Evolutionary conservation across 2,888 invertebrate genomes (phyloP).

Genomic region (Ophion obscuratus): DNA sequence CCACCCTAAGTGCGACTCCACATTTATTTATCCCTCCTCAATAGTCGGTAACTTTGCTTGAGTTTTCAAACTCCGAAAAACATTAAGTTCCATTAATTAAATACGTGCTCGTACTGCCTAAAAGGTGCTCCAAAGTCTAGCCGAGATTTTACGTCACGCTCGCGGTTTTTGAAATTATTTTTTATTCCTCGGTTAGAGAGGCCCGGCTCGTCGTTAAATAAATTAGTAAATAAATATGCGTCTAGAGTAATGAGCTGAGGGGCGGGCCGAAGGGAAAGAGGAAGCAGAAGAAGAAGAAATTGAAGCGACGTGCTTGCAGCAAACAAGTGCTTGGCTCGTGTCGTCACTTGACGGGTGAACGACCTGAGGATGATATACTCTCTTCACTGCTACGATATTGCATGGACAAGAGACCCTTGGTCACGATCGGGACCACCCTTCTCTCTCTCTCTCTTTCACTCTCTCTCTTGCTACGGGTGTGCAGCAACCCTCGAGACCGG

Average conservation of each 20-base stretch:
- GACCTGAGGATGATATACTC: slow-evolving; percentile 60
- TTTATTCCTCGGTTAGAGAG: background rate
- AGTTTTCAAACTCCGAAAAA: too few species aligned
- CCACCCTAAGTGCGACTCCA: too few species aligned
- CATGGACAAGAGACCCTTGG: slow-evolving; percentile 36
- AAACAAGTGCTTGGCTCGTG: slow-evolving; percentile 62
- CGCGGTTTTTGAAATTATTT: background rate
- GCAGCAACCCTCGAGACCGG: slow-evolving; percentile 53
- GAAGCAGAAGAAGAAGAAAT: slow-evolving; percentile 45
- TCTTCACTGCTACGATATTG: slow-evolving; percentile 27
- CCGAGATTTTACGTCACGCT: background rate
- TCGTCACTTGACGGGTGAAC: slow-evolving; percentile 67
- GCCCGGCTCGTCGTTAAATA: slow-evolving; percentile 39
- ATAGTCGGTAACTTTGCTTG: too few species aligned
- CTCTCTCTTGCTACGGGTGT: background rate
- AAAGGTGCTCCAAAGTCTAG: background rate
- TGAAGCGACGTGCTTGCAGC: slow-evolving; percentile 56
- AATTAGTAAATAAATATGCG: slow-evolving; percentile 45
- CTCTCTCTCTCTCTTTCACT: slow-evolving; percentile 6
- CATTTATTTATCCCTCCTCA: too few species aligned
- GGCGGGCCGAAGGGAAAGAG: slow-evolving; percentile 12
- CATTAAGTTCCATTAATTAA: background rate
- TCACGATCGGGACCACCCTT: slow-evolving; percentile 41
- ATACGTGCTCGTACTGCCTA: background rate
- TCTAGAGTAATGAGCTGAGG: slow-evolving; percentile 28